phyloP scores from a whole-genome alignment of 2,113 vertebrate species.

The Indicator indicator region DNA sequence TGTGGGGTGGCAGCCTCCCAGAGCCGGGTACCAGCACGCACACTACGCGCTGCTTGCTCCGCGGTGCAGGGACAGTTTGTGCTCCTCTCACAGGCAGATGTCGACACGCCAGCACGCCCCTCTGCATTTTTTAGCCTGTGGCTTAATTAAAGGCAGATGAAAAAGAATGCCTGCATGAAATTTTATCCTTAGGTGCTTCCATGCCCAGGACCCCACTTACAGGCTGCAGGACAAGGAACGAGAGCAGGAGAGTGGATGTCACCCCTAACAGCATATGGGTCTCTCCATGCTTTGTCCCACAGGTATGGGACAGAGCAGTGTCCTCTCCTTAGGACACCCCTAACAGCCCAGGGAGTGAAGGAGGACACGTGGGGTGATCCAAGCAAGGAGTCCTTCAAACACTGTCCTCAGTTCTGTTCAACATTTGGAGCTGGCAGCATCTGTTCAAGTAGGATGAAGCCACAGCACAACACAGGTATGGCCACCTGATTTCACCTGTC shows the following conservation, averaged over 20 bases:
- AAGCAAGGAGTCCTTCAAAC: neutral
- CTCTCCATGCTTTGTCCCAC: neutral
- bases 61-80: fast-evolving
- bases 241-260: neutral
- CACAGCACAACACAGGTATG: fast-evolving
- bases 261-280: neutral
- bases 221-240: fast-evolving
- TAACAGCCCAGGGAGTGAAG: neutral
- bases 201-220: fast-evolving
- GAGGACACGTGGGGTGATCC: fast-evolving
- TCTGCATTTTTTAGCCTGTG: neutral
- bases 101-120: fast-evolving
- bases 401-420: neutral
- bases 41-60: fast-evolving
- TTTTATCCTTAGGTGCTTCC: neutral
- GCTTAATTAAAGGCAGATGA: neutral
- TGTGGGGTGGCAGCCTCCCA: fast-evolving
- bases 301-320: neutral
- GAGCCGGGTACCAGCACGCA: fast-evolving
- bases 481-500: neutral
- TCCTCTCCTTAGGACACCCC: neutral
- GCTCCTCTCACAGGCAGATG: fast-evolving
- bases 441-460: neutral
- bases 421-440: neutral
- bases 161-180: fast-evolving